Conservation (phyloP, 2,888 invertebrate species). For the Rosalia funebris region DNA sequence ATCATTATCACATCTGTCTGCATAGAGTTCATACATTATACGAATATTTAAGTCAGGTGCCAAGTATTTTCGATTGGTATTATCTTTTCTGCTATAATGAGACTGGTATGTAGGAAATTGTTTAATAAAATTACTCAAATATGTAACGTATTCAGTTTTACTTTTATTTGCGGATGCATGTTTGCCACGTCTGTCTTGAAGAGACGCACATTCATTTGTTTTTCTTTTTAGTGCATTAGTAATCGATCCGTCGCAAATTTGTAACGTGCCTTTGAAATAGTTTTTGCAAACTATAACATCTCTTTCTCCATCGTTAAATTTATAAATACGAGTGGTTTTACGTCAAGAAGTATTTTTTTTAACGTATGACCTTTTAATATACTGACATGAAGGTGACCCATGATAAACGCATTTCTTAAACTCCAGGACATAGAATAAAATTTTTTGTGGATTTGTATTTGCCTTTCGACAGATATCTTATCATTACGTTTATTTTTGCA, state of each 20-base stretch:
- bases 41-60: constrained; percentile 8
- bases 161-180: constrained; percentile 15
- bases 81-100: not conserved
- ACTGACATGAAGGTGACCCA: not conserved
- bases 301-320: not conserved
- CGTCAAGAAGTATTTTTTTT: not conserved
- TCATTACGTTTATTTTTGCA: not conserved
- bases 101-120: constrained; percentile 4
- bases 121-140: not conserved
- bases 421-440: constrained; percentile 1
- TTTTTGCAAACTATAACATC: constrained; percentile 13
- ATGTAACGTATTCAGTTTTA: constrained; percentile 3
- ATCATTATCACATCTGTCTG: constrained; percentile 53
- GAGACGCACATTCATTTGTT: not conserved
- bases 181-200: constrained; percentile 17
- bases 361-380: not conserved
- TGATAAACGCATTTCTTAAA: constrained; percentile 3
- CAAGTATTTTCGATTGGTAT: not conserved
- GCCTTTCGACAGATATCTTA: not conserved
- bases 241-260: constrained; percentile 8
- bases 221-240: constrained; percentile 9
- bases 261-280: constrained; percentile 8
- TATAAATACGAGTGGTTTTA: constrained; percentile 3
- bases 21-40: constrained; percentile 17
- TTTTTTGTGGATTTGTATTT: not conserved